A percentile compares a stretch with the other conserved stretches of the same genome.
phyloP scores from a whole-genome alignment of 1,140 invertebrate species.

The Papilio polytes region DNA sequence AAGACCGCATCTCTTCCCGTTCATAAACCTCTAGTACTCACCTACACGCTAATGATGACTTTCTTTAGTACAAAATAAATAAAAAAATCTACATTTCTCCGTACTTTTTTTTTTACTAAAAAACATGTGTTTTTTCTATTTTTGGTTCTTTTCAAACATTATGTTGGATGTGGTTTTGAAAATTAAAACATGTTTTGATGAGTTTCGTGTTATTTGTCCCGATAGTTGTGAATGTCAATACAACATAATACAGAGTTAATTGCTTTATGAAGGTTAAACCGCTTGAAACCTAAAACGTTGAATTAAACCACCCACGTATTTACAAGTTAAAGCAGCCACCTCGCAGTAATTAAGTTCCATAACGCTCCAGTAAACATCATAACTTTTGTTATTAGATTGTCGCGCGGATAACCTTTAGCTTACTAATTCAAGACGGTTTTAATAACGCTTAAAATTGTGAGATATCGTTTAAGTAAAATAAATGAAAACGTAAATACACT shows the following conservation, averaged over 20 bases:
- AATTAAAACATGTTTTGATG: background rate
- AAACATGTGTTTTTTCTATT: background rate
- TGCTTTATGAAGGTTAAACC: slow-evolving; percentile 20
- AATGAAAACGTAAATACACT: background rate
- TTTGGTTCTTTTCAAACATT: background rate
- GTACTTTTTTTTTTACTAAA: background rate
- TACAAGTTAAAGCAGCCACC: slow-evolving; percentile 27
- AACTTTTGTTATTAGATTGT: slow-evolving; percentile 31
- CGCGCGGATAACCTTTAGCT: slow-evolving; percentile 28
- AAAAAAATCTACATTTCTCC: background rate
- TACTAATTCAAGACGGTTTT: background rate
- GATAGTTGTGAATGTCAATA: background rate
- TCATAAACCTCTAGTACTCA: slow-evolving; percentile 48
- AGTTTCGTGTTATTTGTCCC: background rate
- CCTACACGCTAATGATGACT: slow-evolving; percentile 29
- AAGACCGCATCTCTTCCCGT: slow-evolving; percentile 43
- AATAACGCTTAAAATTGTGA: background rate
- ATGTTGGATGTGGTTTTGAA: background rate
- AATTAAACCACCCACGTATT: slow-evolving; percentile 11
- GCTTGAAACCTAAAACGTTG: background rate
- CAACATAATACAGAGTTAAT: background rate
- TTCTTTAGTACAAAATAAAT: background rate
- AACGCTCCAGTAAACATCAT: slow-evolving; percentile 28
- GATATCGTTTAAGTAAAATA: background rate
- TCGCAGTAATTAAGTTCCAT: slow-evolving; percentile 31